Conservation (phyloP, 2,113 vertebrate species). For the Atlantisia rogersi region DNA sequence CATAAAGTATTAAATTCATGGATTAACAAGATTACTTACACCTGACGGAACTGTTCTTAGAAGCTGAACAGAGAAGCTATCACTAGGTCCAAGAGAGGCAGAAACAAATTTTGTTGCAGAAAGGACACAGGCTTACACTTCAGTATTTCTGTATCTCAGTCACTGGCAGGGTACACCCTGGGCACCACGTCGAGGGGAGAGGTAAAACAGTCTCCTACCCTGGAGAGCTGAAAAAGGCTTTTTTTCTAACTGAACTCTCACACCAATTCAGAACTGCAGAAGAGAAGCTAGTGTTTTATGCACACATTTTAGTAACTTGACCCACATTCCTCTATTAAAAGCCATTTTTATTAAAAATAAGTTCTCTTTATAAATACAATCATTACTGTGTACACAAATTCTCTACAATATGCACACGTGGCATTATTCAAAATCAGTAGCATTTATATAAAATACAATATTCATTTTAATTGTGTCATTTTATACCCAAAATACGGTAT, state of each 20-base stretch:
- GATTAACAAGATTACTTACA: background rate
- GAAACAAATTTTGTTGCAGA: background rate
- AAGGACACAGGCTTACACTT: background rate
- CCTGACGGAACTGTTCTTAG: background rate
- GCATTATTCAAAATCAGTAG: constrained; percentile 7
- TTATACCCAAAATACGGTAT: background rate
- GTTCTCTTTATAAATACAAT: constrained; percentile 70
- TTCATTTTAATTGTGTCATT: background rate
- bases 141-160: background rate
- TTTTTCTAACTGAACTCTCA: background rate
- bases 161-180: background rate
- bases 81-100: background rate
- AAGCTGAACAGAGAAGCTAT: background rate
- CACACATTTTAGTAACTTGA: constrained; percentile 46
- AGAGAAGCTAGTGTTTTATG: background rate
- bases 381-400: constrained; percentile 42
- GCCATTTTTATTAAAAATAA: constrained; percentile 74
- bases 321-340: background rate
- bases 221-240: background rate
- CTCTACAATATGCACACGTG: constrained; percentile 32
- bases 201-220: background rate
- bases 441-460: constrained; percentile 36
- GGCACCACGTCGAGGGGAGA: background rate
- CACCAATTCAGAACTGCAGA: background rate
- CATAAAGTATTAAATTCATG: background rate